A percentile compares a stretch with the other conserved stretches of the same genome.
phyloP scores from a whole-genome alignment of 2,797 vertebrate species.

The Liasis olivaceus region DNA sequence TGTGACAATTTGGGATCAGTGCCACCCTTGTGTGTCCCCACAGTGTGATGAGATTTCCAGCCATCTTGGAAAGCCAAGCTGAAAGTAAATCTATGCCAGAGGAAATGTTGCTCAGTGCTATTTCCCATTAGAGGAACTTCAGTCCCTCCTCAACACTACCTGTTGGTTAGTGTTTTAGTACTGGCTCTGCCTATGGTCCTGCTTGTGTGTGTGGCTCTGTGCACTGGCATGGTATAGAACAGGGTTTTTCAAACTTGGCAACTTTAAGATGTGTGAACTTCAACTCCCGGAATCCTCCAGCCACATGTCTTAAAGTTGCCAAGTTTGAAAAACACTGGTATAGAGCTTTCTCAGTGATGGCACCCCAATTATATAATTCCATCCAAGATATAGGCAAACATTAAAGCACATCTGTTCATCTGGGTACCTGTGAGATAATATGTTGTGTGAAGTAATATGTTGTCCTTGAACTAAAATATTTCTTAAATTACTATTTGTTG shows the following conservation, averaged over 20 bases:
- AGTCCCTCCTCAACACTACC: not conserved
- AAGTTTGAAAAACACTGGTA: not conserved
- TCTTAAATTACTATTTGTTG: not conserved
- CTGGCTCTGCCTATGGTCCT: not conserved
- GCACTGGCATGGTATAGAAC: not conserved
- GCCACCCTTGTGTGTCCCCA: not conserved
- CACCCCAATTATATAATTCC: not conserved
- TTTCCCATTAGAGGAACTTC: not conserved
- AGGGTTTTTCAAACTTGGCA: not conserved
- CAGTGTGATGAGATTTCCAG: not conserved
- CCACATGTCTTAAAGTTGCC: not conserved
- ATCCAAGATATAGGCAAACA: not conserved
- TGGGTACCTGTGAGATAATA: not conserved
- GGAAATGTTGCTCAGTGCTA: not conserved
- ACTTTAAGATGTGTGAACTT: not conserved
- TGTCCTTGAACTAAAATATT: not conserved
- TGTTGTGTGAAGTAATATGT: not conserved
- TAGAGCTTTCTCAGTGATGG: not conserved
- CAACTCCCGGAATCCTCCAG: not conserved
- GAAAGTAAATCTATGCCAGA: not conserved
- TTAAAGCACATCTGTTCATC: not conserved
- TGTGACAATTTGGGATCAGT: not conserved
- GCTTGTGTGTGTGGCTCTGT: not conserved
- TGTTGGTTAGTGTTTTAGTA: not conserved
- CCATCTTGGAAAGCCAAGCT: not conserved